Evolutionary conservation across 1,140 invertebrate species (phyloP).

Genomic region (Saccostrea echinata): DNA sequence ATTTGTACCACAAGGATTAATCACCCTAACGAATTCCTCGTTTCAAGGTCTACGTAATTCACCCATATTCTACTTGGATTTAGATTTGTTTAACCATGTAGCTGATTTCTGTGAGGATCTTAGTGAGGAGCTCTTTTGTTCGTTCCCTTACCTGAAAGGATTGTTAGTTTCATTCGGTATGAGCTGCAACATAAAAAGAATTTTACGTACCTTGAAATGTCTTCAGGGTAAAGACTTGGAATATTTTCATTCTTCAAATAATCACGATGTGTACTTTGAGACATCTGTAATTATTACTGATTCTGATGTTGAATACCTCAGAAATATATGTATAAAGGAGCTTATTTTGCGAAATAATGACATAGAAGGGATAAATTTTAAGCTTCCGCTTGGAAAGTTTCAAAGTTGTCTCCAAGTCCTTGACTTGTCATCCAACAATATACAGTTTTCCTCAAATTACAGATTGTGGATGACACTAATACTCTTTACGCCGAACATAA

Average conservation of each 20-base stretch:
- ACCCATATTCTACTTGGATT: no score
- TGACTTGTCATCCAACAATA: background rate
- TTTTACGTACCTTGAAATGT: no score
- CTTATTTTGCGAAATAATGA: background rate
- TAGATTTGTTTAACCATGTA: no score
- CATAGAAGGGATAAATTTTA: background rate
- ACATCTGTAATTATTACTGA: background rate
- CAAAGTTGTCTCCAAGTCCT: background rate
- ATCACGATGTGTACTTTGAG: background rate
- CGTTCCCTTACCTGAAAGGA: no score
- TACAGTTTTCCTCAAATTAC: background rate
- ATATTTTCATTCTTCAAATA: background rate
- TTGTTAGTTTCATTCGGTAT: no score
- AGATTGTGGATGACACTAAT: background rate
- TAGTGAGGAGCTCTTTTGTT: no score
- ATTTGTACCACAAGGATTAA: no score
- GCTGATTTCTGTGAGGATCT: no score
- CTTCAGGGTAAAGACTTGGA: background rate
- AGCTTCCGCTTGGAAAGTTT: background rate
- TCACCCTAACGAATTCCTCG: no score
- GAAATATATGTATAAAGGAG: background rate
- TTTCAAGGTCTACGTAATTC: no score
- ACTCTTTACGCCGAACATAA: background rate
- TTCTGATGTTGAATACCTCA: background rate
- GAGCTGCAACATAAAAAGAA: no score